A percentile compares a stretch with the other conserved stretches of the same genome.
Conservation (phyloP, 2,113 vertebrate species). For the Halichoeres trimaculatus region DNA sequence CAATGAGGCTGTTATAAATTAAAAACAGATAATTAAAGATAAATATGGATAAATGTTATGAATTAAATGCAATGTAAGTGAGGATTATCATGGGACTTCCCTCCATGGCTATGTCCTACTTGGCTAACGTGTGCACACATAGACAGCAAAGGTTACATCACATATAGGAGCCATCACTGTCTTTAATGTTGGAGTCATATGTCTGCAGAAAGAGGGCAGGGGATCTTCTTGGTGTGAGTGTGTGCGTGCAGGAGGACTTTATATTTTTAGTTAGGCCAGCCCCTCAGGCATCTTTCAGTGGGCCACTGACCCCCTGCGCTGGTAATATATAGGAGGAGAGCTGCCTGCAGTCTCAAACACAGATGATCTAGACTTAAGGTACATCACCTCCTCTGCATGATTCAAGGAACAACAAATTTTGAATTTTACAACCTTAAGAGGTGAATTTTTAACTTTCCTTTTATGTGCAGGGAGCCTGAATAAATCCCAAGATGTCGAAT, state of each 20-base stretch:
- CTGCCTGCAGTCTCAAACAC: constrained; percentile 13
- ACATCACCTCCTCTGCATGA: not conserved
- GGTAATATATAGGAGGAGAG: constrained; percentile 33
- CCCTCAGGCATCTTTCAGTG: constrained; percentile 3
- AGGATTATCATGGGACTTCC: not conserved
- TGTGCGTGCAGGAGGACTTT: not conserved
- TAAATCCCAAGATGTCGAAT: constrained; percentile 41
- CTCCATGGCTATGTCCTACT: not conserved
- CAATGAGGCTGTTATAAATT: too few species aligned
- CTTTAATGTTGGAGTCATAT: not conserved
- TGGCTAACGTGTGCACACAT: not conserved
- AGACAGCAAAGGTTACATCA: not conserved
- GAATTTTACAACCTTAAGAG: not conserved
- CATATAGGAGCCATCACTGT: too few species aligned
- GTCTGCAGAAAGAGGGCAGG: not conserved
- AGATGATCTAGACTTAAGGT: constrained; percentile 39
- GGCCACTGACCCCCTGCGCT: constrained; percentile 7
- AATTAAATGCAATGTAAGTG: not conserved
- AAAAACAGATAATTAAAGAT: too few species aligned
- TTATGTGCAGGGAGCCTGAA: constrained; percentile 17
- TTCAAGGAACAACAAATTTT: too few species aligned
- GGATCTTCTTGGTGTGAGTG: not conserved
- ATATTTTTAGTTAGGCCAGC: constrained; percentile 52
- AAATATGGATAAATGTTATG: too few species aligned
- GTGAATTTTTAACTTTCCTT: not conserved